phyloP scores from a whole-genome alignment of 37 sponge, comb jelly and placozoan genomes.

The Chondrosia reniformis region DNA sequence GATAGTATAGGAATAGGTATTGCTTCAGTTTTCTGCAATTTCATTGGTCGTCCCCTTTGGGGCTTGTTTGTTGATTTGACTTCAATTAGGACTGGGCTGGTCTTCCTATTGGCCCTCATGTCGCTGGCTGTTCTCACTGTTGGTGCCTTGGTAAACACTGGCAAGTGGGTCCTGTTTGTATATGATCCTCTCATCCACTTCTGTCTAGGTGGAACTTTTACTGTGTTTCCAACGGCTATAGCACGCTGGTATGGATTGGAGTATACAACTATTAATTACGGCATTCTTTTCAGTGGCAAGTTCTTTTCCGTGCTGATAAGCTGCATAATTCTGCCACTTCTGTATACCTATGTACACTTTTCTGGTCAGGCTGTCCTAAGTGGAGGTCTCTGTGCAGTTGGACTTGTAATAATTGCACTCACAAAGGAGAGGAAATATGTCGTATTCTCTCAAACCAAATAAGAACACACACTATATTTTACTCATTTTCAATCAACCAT shows the following conservation, averaged over 20 bases:
- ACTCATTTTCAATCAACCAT: no score
- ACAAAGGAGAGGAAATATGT: slow-evolving; percentile 59
- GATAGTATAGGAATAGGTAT: slow-evolving; percentile 16
- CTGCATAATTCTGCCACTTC: slow-evolving; percentile 19
- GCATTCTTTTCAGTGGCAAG: slow-evolving; percentile 64
- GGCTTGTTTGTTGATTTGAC: slow-evolving; percentile 56
- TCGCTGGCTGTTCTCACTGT: slow-evolving; percentile 39
- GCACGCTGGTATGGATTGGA: slow-evolving; percentile 66
- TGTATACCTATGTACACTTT: background rate
- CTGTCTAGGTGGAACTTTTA: slow-evolving; percentile 82
- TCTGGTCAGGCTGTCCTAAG: slow-evolving; percentile 29
- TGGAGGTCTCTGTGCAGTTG: slow-evolving; percentile 22
- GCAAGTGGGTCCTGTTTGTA: slow-evolving; percentile 39
- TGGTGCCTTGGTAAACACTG: slow-evolving; percentile 7
- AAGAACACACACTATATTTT: no score
- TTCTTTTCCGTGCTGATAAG: slow-evolving; percentile 30
- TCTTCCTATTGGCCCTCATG: slow-evolving; percentile 34
- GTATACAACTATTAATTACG: slow-evolving; percentile 69
- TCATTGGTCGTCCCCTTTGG: slow-evolving; percentile 69
- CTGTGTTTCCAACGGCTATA: slow-evolving; percentile 63
- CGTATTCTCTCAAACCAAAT: background rate
- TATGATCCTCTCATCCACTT: slow-evolving; percentile 82
- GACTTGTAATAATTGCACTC: slow-evolving; percentile 32
- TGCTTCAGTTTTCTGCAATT: slow-evolving; percentile 57
- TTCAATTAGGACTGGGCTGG: slow-evolving; percentile 58